Evolutionary conservation across 92 coral and sea anemone genomes (phyloP).

Genomic region (Virgularia gustaviana): DNA sequence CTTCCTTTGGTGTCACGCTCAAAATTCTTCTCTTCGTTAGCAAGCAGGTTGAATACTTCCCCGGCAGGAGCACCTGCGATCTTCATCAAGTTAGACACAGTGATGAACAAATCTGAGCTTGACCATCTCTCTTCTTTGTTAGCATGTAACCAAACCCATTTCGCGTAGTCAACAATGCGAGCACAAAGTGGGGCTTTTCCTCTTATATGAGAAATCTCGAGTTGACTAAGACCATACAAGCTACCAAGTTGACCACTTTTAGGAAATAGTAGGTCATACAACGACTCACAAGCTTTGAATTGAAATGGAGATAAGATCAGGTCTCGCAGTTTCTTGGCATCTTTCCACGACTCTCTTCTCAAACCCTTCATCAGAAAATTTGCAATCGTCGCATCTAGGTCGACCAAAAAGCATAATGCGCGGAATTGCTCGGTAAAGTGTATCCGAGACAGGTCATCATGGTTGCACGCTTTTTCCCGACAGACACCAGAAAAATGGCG

Average conservation of each 20-base stretch:
- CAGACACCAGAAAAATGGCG: constrained; percentile 45
- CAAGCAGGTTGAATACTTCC: constrained; percentile 44
- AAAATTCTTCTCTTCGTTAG: constrained; percentile 58
- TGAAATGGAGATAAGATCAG: constrained; percentile 25
- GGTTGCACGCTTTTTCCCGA: constrained; percentile 29
- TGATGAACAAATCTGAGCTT: constrained; percentile 56
- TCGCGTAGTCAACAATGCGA: constrained; percentile 53
- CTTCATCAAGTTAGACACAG: constrained; percentile 61
- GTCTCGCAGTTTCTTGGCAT: constrained; percentile 28
- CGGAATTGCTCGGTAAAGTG: constrained; percentile 47
- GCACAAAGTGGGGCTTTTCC: constrained; percentile 32
- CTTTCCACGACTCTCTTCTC: constrained; percentile 38
- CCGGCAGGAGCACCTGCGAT: constrained; percentile 37
- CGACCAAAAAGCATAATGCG: constrained; percentile 48
- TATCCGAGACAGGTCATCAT: constrained; percentile 26
- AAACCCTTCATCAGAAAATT: constrained; percentile 26
- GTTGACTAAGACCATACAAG: constrained; percentile 39
- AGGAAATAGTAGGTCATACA: constrained; percentile 60
- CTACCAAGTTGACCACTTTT: constrained; percentile 45
- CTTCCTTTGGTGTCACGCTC: neutral
- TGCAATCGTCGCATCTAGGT: constrained; percentile 53
- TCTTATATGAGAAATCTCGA: constrained; percentile 43
- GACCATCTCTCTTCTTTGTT: constrained; percentile 37
- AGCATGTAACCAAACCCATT: constrained; percentile 47
- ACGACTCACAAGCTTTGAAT: constrained; percentile 53